Conservation (phyloP, 2,113 vertebrate genomes). For the Nesogale talazaci region DNA sequence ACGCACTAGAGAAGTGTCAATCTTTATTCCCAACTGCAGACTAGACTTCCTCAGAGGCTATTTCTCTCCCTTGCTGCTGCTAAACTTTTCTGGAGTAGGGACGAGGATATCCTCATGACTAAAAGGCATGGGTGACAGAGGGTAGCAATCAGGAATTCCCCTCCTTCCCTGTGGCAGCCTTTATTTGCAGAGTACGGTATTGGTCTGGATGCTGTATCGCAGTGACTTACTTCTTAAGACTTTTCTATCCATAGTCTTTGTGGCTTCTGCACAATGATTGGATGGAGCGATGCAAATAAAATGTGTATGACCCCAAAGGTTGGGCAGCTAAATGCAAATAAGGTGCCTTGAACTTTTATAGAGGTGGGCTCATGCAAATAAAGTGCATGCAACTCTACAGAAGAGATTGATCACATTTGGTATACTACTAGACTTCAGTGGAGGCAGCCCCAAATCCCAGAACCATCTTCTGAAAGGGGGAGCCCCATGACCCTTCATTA, state of each 20-base stretch:
- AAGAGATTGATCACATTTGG: neutral
- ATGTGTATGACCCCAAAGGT: too few relatives aligned
- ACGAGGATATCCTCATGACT: neutral
- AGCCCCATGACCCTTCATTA: neutral
- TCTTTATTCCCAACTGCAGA: slow-evolving; percentile 44
- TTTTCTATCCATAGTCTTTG: too few relatives aligned
- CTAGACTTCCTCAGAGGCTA: slow-evolving; percentile 45
- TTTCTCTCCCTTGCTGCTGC: slow-evolving; percentile 22
- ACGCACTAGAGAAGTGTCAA: neutral
- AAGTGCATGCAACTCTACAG: neutral
- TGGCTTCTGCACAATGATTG: too few relatives aligned
- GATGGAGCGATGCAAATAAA: too few relatives aligned
- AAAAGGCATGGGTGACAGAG: neutral
- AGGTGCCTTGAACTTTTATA: too few relatives aligned
- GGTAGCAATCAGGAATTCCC: neutral
- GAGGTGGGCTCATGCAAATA: too few relatives aligned
- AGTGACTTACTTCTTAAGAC: too few relatives aligned
- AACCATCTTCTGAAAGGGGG: neutral
- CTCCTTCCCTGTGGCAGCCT: neutral
- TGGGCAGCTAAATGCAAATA: too few relatives aligned
- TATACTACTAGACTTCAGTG: too few relatives aligned
- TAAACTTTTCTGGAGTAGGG: slow-evolving; percentile 28
- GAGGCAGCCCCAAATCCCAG: too few relatives aligned
- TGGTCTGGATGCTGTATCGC: neutral
- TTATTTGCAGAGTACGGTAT: slow-evolving; percentile 30